These are phyloP conservation scores for Arge pagana DNA, from an alignment of 2,888 invertebrate genomes.

Conservation along the genomic window DNA sequence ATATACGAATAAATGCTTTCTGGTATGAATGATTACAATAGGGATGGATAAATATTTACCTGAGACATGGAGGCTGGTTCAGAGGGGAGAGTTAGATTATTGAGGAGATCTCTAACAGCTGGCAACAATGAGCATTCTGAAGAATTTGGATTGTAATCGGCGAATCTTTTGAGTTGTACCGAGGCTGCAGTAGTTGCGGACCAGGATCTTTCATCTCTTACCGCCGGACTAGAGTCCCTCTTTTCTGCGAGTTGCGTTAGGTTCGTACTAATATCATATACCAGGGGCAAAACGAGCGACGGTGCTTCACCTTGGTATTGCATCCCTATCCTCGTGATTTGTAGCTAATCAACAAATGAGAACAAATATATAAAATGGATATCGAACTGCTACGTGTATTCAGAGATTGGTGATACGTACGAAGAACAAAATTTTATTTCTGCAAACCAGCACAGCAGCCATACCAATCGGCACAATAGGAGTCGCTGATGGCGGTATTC, in stretches of 20 bases:
- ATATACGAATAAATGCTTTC: too few relatives aligned
- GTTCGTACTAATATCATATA: constrained; percentile 87
- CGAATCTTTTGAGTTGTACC: constrained; percentile 71
- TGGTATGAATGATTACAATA: neutral
- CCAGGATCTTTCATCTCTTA: constrained; percentile 48
- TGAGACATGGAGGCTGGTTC: constrained; percentile 69
- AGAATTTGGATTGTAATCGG: constrained; percentile 71
- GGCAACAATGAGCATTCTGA: constrained; percentile 90
- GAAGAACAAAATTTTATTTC: constrained; percentile 89
- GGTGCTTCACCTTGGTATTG: constrained; percentile 71
- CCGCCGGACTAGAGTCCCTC: constrained; percentile 68
- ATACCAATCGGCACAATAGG: constrained; percentile 90
- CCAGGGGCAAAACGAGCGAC: constrained; percentile 82
- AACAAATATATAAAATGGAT: constrained; percentile 8
- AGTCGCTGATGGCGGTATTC: constrained; percentile 85
- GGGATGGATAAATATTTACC: constrained; percentile 28
- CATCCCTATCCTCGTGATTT: constrained; percentile 71
- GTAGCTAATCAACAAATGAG: constrained; percentile 63
- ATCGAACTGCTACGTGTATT: too few relatives aligned
- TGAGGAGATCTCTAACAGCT: constrained; percentile 84
- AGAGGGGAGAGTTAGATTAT: constrained; percentile 80
- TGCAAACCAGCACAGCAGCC: constrained; percentile 83
- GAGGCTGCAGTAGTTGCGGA: constrained; percentile 68
- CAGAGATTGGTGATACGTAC: constrained; percentile 63
- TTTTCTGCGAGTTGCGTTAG: constrained; percentile 86